Base-by-base conservation (phyloP, 2,888 invertebrate species). In the Acanthosepion pharaonis region DNA sequence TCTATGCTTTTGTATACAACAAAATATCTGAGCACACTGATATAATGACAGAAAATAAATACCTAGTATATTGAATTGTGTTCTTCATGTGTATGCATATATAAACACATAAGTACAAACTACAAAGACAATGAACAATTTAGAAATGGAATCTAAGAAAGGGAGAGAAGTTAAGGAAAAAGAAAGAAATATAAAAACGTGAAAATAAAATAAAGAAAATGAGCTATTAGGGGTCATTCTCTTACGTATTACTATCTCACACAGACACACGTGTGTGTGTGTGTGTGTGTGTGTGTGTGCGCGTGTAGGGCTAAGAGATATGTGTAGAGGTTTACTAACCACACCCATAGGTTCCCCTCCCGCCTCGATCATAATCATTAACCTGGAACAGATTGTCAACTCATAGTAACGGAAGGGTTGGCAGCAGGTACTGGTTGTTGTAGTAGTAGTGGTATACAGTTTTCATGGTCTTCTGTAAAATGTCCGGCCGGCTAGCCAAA, bases 361-460 rank as follows among this genome's bases (percentile, higher is more conserved):
- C 78, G 78, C 78, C 78, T 78, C 33, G 78, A 78, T 78, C 78
- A 78, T 78, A 78, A 78, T 78, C 78, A 78, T 78, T 59, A 78
- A 78, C 78, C 33, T 78, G 78, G n/a, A 78, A 78, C n/a, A 5
- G 78, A 78, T 78, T 78, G 78, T 78, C 78, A 78, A 78, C 78
- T 78, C 78, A 78, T 78, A 33, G n/a, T 78, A 78, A 78, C 33
- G 15, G 78, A 78, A 15, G 78, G 78, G n/a, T n/a, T 78, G 9
- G n/a, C 15, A n/a, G 78, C 78, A 78, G 78, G 78, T 78, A 78
- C 78, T 78, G 11, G 11, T 78, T 20, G 78, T 33, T 33, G 18
- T 78, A 11, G n/a, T 78, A 78, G 78, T 33, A 78, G 78, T 78
- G 33, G n/a, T 78, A 33, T 11, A 78, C 23, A n/a, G n/a, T 78